Evolutionary conservation across 2,797 vertebrate species (phyloP).

Genomic region (Muraenolepis orangiensis): DNA sequence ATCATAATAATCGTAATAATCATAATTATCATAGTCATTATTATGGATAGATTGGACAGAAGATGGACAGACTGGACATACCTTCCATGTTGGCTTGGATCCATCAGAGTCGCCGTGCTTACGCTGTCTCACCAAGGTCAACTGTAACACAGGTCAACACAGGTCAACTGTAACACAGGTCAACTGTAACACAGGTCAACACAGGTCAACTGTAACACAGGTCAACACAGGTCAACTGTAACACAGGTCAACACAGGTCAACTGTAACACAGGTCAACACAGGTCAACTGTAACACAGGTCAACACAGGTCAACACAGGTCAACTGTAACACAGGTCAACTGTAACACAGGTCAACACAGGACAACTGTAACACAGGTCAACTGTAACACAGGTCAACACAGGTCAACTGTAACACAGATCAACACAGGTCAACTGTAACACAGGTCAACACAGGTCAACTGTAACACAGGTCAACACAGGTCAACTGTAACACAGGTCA

Average conservation of each 20-base stretch:
- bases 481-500: too few relatives aligned
- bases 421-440: conserved; percentile 68
- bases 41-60: neutral
- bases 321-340: too few relatives aligned
- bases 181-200: conserved; percentile 61
- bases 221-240: conserved; percentile 70
- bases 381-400: conserved; percentile 55
- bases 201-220: too few relatives aligned
- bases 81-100: conserved; percentile 80
- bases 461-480: conserved; percentile 47
- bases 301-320: too few relatives aligned
- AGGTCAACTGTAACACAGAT: too few relatives aligned
- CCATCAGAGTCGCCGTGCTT: conserved; percentile 75
- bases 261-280: too few relatives aligned
- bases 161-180: conserved; percentile 62
- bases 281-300: conserved; percentile 64
- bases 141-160: conserved; percentile 55
- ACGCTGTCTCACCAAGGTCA: conserved; percentile 70
- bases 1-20: too few relatives aligned
- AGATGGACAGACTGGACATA: conserved; percentile 28
- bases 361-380: too few relatives aligned
- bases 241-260: conserved; percentile 33
- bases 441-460: conserved; percentile 55
- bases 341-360: conserved; percentile 47
- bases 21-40: too few relatives aligned